Evolutionary conservation across 2,113 vertebrate genomes (phyloP).

Genomic region (Ptilorrhoa leucosticta): DNA sequence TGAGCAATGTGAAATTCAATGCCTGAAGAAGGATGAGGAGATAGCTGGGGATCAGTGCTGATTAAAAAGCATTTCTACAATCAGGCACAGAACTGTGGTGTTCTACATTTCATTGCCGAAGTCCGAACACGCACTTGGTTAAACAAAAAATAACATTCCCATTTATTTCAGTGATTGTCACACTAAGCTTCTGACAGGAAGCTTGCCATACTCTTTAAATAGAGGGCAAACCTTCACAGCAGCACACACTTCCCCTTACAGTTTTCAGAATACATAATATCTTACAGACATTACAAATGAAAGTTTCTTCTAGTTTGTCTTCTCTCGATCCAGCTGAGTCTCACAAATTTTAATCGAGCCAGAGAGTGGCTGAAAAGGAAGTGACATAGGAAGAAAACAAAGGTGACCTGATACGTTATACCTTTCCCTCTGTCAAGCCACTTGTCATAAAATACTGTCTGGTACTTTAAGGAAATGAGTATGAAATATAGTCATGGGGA

Average conservation of each 20-base stretch:
- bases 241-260: neutral
- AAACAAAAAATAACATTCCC: neutral
- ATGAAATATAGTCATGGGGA: neutral
- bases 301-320: neutral
- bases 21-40: neutral
- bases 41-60: neutral
- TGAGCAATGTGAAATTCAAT: neutral
- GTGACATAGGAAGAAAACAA: conserved; percentile 9
- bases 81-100: neutral
- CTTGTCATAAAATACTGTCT: neutral
- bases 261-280: neutral
- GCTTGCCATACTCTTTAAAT: neutral
- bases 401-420: neutral
- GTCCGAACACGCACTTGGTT: neutral
- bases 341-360: neutral
- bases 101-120: neutral
- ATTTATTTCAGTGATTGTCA: neutral
- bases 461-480: neutral
- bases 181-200: neutral
- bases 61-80: neutral
- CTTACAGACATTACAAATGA: neutral
- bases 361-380: neutral
- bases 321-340: neutral
- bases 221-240: neutral
- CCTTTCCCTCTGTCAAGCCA: neutral